A percentile compares a stretch with the other conserved stretches of the same genome.
phyloP scores from a whole-genome alignment of 2,113 vertebrate species.

The Hymenochirus boettgeri region DNA sequence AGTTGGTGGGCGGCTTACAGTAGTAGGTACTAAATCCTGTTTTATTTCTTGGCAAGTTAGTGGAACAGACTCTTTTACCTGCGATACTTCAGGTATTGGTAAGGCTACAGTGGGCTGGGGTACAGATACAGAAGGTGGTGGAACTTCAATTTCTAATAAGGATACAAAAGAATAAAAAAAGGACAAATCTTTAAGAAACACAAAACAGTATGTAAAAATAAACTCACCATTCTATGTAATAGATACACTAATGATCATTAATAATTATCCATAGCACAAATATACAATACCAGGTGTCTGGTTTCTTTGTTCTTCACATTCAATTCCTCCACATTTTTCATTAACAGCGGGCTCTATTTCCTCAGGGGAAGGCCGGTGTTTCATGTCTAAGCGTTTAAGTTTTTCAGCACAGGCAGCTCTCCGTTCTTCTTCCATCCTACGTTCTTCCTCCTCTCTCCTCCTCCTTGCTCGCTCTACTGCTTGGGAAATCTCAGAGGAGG shows the following conservation, averaged over 20 bases:
- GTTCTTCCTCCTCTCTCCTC: slow-evolving; percentile 82
- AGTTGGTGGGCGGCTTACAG: slow-evolving; percentile 59
- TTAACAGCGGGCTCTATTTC: background rate
- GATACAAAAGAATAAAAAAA: background rate
- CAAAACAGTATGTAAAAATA: no score
- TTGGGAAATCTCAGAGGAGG: slow-evolving; percentile 80
- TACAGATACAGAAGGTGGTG: background rate
- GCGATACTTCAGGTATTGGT: slow-evolving; percentile 59
- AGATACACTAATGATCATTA: no score
- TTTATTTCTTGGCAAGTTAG: slow-evolving; percentile 59
- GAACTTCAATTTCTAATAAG: background rate
- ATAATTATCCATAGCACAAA: no score
- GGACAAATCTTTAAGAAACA: no score
- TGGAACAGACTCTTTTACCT: slow-evolving; percentile 55
- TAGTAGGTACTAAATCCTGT: slow-evolving; percentile 59
- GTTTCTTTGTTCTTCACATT: background rate
- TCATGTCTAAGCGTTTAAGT: slow-evolving; percentile 84
- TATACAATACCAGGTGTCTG: slow-evolving; percentile 21
- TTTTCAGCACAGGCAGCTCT: slow-evolving; percentile 87
- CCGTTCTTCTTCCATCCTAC: slow-evolving; percentile 86
- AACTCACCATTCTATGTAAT: no score
- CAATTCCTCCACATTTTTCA: background rate
- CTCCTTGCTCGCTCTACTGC: slow-evolving; percentile 84
- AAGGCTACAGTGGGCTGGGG: slow-evolving; percentile 44
- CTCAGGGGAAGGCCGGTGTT: slow-evolving; percentile 53